A percentile compares a stretch with the other conserved stretches of the same genome.
phyloP scores from a whole-genome alignment of 2,888 invertebrate genomes.

The Diarsia mendica region DNA sequence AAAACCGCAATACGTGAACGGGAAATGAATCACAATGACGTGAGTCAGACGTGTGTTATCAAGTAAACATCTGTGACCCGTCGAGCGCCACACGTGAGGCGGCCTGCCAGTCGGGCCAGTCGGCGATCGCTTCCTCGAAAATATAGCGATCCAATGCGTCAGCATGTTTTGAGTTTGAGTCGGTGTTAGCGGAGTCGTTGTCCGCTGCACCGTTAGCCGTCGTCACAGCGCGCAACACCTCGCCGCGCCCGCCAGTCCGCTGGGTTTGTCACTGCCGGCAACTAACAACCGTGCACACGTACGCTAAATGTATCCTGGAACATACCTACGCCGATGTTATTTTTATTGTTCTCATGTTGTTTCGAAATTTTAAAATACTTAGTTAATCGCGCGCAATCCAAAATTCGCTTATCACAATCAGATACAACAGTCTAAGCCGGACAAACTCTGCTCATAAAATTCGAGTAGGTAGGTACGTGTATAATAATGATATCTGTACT shows the following conservation, averaged over 20 bases:
- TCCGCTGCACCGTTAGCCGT: constrained; percentile 84
- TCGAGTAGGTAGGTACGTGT: background rate
- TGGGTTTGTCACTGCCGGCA: constrained; percentile 54
- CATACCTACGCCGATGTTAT: background rate
- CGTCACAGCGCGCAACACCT: constrained; percentile 66
- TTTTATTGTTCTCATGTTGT: background rate
- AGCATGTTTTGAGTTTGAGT: constrained; percentile 79
- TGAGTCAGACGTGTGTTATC: constrained; percentile 84
- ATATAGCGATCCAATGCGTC: constrained; percentile 79
- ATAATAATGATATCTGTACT: background rate
- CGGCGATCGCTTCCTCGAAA: constrained; percentile 75
- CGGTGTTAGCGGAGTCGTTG: constrained; percentile 82
- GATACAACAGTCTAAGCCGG: background rate
- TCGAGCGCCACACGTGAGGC: constrained; percentile 75
- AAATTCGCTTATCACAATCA: background rate
- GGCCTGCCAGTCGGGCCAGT: constrained; percentile 65
- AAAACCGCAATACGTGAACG: constrained; percentile 76
- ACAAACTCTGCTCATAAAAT: background rate
- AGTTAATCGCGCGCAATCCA: background rate
- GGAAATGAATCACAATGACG: constrained; percentile 80
- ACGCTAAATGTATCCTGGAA: constrained; percentile 24
- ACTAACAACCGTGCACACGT: constrained; percentile 31
- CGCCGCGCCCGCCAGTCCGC: constrained; percentile 39
- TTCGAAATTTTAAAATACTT: constrained; percentile 12
- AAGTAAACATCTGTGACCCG: constrained; percentile 77